Percentiles rank a stretch among this genome's conserved stretches.
These are phyloP conservation scores for Myopa testacea DNA, from an alignment of 2,888 invertebrate genomes.

Conservation along the genomic window DNA sequence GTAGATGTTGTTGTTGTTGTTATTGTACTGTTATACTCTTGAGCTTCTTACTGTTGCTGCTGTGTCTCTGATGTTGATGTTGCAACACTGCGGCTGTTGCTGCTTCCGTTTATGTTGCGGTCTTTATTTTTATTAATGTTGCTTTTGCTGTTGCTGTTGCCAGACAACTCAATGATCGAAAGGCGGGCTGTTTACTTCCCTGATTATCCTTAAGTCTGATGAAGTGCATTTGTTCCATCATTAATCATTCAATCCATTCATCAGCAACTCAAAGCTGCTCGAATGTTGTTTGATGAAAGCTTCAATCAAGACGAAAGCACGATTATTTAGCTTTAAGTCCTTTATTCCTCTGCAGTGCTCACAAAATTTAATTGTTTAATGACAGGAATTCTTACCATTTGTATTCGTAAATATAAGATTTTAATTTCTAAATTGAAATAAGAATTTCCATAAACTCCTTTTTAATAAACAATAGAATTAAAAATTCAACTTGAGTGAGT, in stretches of 20 bases:
- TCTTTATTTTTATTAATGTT: background rate
- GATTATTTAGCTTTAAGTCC: background rate
- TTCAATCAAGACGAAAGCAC: background rate
- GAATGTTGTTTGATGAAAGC: background rate
- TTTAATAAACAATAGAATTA: too few species aligned
- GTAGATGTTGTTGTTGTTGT: background rate
- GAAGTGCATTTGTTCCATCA: conserved; percentile 24
- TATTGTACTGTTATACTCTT: background rate
- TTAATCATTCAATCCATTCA: conserved; percentile 26
- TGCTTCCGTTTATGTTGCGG: background rate
- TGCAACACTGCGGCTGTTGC: background rate
- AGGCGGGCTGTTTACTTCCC: background rate
- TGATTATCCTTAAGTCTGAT: conserved; percentile 19
- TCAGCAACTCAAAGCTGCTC: background rate
- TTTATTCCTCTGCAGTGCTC: background rate
- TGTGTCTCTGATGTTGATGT: background rate
- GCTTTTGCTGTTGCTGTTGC: background rate
- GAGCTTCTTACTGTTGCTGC: background rate
- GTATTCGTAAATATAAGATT: too few species aligned
- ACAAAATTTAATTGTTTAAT: conserved; percentile 3
- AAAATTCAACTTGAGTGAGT: too few species aligned
- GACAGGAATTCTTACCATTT: background rate
- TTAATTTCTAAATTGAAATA: too few species aligned
- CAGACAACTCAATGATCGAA: background rate
- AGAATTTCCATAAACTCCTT: too few species aligned